Conservation (phyloP, 2,797 vertebrate species). For the Micrastur ruficollis region DNA sequence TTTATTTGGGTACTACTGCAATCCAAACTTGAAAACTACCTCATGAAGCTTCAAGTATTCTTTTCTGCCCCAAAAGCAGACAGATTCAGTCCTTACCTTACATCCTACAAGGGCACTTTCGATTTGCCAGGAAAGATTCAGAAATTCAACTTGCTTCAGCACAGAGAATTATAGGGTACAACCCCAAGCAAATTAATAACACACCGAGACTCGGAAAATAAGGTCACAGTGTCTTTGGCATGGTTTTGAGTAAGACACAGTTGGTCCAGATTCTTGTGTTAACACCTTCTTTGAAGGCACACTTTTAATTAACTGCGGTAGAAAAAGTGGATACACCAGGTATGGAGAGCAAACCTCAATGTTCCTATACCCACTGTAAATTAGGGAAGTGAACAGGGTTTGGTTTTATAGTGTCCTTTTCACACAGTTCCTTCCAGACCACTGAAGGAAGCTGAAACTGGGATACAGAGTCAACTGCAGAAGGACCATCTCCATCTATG, state of each 20-base stretch:
- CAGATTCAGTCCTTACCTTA: background rate
- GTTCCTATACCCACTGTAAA: background rate
- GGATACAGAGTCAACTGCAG: background rate
- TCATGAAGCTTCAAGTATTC: background rate
- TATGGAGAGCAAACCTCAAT: background rate
- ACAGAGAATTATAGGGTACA: constrained; percentile 57
- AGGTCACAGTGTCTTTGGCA: constrained; percentile 42
- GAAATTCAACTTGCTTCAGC: constrained; percentile 61
- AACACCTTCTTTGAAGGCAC: background rate
- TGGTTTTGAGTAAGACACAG: background rate
- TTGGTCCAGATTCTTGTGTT: background rate
- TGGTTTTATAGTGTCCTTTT: background rate
- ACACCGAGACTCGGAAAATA: constrained; percentile 15
- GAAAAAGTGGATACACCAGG: background rate
- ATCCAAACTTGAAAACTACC: background rate
- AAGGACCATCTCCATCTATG: background rate
- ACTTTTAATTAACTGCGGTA: background rate
- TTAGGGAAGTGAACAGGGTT: background rate
- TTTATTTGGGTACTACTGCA: background rate
- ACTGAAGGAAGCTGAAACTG: background rate
- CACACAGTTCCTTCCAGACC: background rate
- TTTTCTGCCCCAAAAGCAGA: background rate
- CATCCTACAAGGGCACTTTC: constrained; percentile 24
- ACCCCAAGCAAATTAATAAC: constrained; percentile 55
- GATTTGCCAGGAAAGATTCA: constrained; percentile 20